Base-by-base conservation (phyloP, 1,140 invertebrate genomes). In the Drosophila nigromelanica region DNA sequence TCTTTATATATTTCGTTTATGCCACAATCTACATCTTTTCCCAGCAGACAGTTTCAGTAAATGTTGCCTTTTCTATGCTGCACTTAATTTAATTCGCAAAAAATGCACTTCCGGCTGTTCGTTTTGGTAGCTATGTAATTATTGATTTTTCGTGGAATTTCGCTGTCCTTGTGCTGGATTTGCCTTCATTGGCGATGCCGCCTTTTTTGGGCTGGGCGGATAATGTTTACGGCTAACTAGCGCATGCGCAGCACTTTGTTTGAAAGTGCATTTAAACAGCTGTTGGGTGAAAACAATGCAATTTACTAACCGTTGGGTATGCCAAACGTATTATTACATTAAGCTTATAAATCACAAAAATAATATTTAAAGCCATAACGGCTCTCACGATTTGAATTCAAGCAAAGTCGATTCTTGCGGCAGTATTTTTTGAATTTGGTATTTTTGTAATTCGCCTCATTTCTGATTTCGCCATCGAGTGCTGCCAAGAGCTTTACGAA, bases 71-170 rank as follows among this genome's bases (percentile, higher is more conserved):
- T 56, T 52, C 18, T 30, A 37, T 0, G 37, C 14, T 37, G 50
- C 39, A 63, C 45, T 52, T 73, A 50, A 60, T 73, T 63, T 42
- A 72, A 74, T 62, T 55, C 43, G 27, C 63, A 58, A 18, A 67
- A 82, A 80, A 80, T 89, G 83, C 83, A 89, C 73, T 87, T 87
- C 79, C 83, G 76, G 80, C 83, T 74, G 62, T 68, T 33, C 42
- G 62, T 76, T 30, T 50, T 48, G 63, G 27, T 52, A 40, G 42
- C 71, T 78, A 75, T 82, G 73, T 69, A 77, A 63, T 80, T 89
- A 89, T 89, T 78, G 83, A 89, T 89, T 89, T 89, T 89, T 89
- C 85, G 60, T 68, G 18, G 35, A 59, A 45, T 50, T 68, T 68
- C 64, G 48, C 43, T 78, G 85, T 89, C 83, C 83, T 89, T 89